These are phyloP conservation scores for Caenorhabditis zanzibari DNA, from an alignment of 2,888 invertebrate species.

Conservation along the genomic window DNA sequence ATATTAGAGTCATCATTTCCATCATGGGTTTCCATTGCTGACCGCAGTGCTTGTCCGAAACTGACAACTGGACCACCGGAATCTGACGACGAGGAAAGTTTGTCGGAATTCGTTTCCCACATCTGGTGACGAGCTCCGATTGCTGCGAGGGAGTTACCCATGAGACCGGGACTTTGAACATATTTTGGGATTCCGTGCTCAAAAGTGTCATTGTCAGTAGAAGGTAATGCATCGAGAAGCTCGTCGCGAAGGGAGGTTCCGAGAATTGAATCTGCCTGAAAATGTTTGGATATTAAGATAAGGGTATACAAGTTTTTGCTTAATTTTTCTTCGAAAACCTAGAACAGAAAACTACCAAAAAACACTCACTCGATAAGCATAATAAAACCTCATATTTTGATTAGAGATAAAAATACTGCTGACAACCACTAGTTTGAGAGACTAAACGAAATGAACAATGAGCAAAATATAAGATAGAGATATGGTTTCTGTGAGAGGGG, in stretches of 20 bases:
- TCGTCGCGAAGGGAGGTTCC: slow-evolving; percentile 78
- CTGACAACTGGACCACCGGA: slow-evolving; percentile 68
- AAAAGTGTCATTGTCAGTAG: slow-evolving; percentile 44
- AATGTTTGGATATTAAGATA: background rate
- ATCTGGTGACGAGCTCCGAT: slow-evolving; percentile 62
- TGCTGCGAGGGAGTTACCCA: slow-evolving; percentile 65
- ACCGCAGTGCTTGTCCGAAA: slow-evolving; percentile 71
- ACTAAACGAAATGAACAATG: background rate
- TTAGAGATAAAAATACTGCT: background rate
- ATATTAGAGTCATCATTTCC: background rate
- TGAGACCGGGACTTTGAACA: slow-evolving; percentile 50
- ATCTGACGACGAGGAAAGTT: slow-evolving; percentile 68
- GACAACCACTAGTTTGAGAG: background rate
- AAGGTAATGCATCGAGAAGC: slow-evolving; percentile 63
- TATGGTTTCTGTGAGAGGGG: background rate
- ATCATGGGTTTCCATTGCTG: slow-evolving; percentile 65
- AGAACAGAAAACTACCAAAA: background rate
- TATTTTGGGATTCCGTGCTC: slow-evolving; percentile 57
- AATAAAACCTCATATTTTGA: background rate
- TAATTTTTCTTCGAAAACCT: background rate
- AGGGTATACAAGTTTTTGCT: too few relatives aligned
- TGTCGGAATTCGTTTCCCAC: slow-evolving; percentile 62
- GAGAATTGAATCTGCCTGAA: slow-evolving; percentile 59
- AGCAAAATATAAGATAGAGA: background rate
- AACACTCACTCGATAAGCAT: background rate